phyloP scores from a whole-genome alignment of 2,113 vertebrate genomes.

The Parus major region DNA sequence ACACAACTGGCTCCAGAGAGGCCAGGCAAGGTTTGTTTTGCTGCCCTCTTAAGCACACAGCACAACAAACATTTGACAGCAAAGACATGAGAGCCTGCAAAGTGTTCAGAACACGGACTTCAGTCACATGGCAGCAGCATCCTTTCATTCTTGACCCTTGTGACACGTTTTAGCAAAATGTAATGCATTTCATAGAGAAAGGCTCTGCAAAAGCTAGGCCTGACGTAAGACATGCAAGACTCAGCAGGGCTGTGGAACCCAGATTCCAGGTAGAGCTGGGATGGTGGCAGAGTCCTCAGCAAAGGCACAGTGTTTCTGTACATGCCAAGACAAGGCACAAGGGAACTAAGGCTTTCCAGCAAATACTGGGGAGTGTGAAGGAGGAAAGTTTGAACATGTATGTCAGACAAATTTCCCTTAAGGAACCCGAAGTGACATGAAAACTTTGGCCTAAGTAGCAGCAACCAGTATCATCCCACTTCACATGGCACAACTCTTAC shows the following conservation, averaged over 20 bases:
- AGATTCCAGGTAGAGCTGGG: neutral
- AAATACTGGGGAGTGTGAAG: neutral
- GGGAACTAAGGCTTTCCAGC: neutral
- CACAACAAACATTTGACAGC: fast-evolving
- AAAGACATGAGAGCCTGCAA: neutral
- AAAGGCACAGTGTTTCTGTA: neutral
- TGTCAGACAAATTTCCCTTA: neutral
- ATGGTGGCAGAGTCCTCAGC: neutral
- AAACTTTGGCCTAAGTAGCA: neutral
- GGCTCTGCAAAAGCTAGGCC: neutral
- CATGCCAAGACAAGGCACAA: neutral
- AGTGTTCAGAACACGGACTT: neutral
- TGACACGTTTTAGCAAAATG: neutral
- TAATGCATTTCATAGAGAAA: neutral
- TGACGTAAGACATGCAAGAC: neutral
- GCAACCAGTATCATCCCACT: neutral
- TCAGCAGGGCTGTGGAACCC: neutral
- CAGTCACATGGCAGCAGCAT: neutral
- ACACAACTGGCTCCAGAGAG: neutral
- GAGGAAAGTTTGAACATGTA: neutral
- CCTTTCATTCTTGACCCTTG: neutral
- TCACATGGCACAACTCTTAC: neutral
- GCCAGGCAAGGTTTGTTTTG: neutral
- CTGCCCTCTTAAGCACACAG: neutral
- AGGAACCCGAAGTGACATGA: neutral